Base-by-base conservation (phyloP, 2,113 vertebrate species). In the Crotalus helleri region DNA sequence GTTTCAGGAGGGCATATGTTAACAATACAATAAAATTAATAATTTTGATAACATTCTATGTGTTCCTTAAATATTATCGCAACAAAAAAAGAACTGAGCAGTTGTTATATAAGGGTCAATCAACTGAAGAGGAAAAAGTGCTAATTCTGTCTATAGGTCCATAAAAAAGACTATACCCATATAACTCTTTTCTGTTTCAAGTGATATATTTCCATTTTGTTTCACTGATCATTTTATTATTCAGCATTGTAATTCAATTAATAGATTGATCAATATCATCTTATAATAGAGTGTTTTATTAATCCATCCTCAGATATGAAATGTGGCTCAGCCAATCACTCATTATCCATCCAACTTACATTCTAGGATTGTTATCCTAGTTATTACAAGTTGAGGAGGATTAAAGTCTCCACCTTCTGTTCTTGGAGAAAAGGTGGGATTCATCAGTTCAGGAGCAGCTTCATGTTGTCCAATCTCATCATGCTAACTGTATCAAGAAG, bases 1-100 rank as follows among this genome's bases (percentile, higher is more conserved):
- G 94, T 92, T 92, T 49, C 33, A 94, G 86, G 91, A 94, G 21
- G 89, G 86, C 93, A 86, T 33, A 88, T 94, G 94, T 93, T 23
- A 94, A 69, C 91, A 13, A 88, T 94, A 58, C 94, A 0, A 57
- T 64, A 86, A 87, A 90, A 95, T 94, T 90, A 95, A 57, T 88
- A 93, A 81, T 81, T 81, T 39, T 21, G n/a, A 81, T 39, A 44
- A 81, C 17, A 81, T 81, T 49, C 54, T 96, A 58, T 92, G 94
- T 93, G 93, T 92, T 88, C 95, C 93, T 96, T 95, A 90, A 87
- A 85, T 4, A 29, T 44, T 55, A 23, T 85, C 1, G 15, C 26
- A 33, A 81, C n/a, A 91, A 55, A 81, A 54, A 91, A 57, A 53
- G 81, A 11, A 91, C 29, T 91, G 29, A 29, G 1, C 44, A 29